phyloP scores from a whole-genome alignment of 1,140 invertebrate genomes.

The Cydia strobilella region DNA sequence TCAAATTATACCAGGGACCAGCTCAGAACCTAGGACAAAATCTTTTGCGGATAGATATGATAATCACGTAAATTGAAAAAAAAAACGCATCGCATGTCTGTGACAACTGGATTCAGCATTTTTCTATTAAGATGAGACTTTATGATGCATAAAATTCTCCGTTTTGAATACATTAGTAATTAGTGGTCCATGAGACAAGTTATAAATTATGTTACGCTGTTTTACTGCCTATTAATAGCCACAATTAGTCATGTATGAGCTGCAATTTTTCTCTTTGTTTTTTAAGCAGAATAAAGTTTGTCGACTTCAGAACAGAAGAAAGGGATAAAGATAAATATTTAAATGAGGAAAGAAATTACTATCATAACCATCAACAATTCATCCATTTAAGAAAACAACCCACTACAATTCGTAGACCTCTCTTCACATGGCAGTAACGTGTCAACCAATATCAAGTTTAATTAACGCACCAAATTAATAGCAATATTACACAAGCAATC shows the following conservation, averaged over 20 bases:
- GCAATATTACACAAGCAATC: neutral
- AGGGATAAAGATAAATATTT: too few species aligned
- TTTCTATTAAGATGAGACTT: neutral
- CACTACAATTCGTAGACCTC: neutral
- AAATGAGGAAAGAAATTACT: too few species aligned
- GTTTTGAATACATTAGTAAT: neutral
- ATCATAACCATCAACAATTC: too few species aligned
- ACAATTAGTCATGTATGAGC: neutral
- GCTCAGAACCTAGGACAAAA: neutral
- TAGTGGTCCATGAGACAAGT: neutral
- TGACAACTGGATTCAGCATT: neutral
- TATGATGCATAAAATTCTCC: neutral
- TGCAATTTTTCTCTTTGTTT: neutral
- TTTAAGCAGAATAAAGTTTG: too few species aligned
- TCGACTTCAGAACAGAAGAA: too few species aligned
- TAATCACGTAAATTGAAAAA: neutral
- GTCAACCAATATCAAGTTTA: neutral
- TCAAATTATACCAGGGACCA: neutral
- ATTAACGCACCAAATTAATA: slow-evolving; percentile 7
- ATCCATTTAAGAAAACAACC: neutral
- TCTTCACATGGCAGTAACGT: neutral
- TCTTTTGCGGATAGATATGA: neutral
- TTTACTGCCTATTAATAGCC: neutral
- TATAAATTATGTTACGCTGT: neutral
- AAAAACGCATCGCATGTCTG: neutral